These are phyloP conservation scores for Drosophila tanythrix DNA, from an alignment of 2,888 invertebrate genomes.

Conservation along the genomic window DNA sequence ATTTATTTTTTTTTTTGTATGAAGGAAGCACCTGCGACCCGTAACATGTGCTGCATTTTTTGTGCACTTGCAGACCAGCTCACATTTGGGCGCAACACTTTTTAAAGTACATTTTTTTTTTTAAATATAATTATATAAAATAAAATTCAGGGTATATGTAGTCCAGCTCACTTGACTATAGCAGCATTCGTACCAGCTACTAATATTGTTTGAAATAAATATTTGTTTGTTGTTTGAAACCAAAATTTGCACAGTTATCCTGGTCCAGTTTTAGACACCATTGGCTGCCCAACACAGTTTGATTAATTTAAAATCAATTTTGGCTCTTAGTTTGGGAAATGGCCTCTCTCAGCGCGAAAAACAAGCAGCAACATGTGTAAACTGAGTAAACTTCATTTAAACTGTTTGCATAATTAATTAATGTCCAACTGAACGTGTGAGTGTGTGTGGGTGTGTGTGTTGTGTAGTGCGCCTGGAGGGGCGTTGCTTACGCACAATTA, in stretches of 20 bases:
- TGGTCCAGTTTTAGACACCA: background rate
- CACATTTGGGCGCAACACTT: background rate
- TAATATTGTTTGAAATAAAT: background rate
- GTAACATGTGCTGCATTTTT: background rate
- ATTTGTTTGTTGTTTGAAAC: background rate
- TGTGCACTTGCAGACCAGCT: too few species aligned
- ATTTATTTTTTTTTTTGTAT: background rate
- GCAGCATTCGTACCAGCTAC: background rate
- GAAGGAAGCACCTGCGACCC: background rate
- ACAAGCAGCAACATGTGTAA: conserved; percentile 71
- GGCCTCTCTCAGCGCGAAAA: conserved; percentile 22
- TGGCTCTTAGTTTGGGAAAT: conserved; percentile 1
- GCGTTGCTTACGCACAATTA: conserved; percentile 42
- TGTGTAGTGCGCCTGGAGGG: background rate
- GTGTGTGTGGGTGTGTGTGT: background rate
- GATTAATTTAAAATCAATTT: conserved; percentile 46
- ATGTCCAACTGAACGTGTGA: conserved; percentile 57
- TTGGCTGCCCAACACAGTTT: conserved; percentile 5
- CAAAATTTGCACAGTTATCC: background rate
- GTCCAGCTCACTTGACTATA: background rate
- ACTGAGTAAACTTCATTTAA: conserved; percentile 77
- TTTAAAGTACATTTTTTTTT: background rate
- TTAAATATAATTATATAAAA: too few species aligned
- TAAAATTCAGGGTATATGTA: background rate
- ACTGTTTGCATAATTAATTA: conserved; percentile 79